Evolutionary conservation across 2,113 vertebrate species (phyloP).

Genomic region (Amblyornis subalaris): DNA sequence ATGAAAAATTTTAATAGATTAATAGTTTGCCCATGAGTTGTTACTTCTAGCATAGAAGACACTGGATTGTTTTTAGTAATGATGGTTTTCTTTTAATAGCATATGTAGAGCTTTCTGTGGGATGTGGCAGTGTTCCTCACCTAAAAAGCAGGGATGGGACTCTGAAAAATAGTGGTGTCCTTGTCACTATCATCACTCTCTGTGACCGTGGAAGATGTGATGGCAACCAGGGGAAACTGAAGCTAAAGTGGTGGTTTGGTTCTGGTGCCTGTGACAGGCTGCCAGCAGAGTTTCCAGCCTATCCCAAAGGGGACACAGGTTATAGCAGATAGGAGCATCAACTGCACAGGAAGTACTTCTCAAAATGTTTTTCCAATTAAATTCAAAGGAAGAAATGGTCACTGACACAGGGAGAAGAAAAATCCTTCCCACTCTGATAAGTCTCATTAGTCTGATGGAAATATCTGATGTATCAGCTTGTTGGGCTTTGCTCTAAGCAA

Average conservation of each 20-base stretch:
- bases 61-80: neutral
- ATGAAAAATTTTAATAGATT: constrained; percentile 38
- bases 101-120: neutral
- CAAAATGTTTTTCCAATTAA: neutral
- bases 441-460: neutral
- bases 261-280: neutral
- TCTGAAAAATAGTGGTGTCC: neutral
- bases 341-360: neutral
- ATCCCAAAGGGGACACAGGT: neutral
- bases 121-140: neutral
- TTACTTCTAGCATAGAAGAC: neutral
- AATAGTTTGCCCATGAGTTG: constrained; percentile 9
- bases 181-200: neutral
- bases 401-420: neutral
- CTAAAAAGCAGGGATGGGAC: neutral
- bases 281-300: neutral
- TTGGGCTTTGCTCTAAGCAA: neutral
- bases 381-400: neutral
- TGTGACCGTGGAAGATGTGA: neutral
- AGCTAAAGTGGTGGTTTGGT: neutral
- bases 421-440: neutral
- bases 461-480: neutral
- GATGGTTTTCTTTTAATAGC: neutral
- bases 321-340: neutral
- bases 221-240: neutral